Evolutionary conservation across 2,888 invertebrate species (phyloP).

Genomic region (Rapana venosa): DNA sequence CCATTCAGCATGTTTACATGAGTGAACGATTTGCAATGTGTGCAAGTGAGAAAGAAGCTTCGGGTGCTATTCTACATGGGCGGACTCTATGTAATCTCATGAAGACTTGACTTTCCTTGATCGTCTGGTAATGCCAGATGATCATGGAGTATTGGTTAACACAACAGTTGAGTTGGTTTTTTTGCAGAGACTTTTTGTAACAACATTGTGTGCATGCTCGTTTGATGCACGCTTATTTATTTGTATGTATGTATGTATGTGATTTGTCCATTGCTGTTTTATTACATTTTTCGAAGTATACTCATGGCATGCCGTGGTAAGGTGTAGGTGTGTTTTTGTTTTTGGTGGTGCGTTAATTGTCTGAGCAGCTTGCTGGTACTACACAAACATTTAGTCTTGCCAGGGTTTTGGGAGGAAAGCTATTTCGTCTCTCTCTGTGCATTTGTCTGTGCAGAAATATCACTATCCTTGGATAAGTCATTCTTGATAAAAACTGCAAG

Average conservation of each 20-base stretch:
- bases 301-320: slow-evolving; percentile 2
- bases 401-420: not conserved
- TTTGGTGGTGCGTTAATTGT: not conserved
- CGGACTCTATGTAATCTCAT: slow-evolving; percentile 2
- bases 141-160: not conserved
- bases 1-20: not conserved
- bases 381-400: slow-evolving; percentile 19
- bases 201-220: not conserved
- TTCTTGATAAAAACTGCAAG: no score
- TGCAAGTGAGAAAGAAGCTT: not conserved
- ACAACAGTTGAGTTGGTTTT: not conserved
- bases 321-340: not conserved
- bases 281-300: not conserved
- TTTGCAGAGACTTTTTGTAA: not conserved
- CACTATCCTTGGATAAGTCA: no score
- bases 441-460: no score
- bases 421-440: no score
- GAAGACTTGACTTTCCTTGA: not conserved
- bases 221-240: not conserved
- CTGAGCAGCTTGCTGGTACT: not conserved
- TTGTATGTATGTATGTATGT: not conserved
- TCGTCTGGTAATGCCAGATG: not conserved
- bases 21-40: not conserved
- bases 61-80: slow-evolving; percentile 1
- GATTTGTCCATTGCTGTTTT: not conserved